Evolutionary conservation across 2,888 invertebrate species (phyloP).

Genomic region (Agrotis puta): DNA sequence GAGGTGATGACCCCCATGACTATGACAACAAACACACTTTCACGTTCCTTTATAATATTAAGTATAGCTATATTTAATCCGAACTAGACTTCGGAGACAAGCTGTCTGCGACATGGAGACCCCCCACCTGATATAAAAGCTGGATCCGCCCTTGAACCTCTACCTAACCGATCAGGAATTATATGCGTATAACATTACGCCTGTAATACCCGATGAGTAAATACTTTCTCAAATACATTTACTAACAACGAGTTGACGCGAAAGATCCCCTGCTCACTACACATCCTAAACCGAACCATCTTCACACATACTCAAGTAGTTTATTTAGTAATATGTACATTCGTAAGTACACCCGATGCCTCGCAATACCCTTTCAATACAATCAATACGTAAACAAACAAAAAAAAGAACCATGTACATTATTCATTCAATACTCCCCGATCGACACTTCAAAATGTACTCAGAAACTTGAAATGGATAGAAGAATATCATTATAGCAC

Average conservation of each 20-base stretch:
- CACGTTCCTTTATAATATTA: too few species aligned
- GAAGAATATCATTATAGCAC: conserved; percentile 41
- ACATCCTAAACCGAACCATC: not conserved
- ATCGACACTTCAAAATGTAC: conserved; percentile 28
- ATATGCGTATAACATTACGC: too few species aligned
- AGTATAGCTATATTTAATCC: too few species aligned
- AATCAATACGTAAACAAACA: conserved; percentile 28
- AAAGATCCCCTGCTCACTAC: not conserved
- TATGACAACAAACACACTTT: too few species aligned
- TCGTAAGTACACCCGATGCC: conserved; percentile 20
- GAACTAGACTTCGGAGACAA: too few species aligned
- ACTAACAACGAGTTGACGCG: not conserved
- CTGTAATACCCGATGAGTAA: too few species aligned
- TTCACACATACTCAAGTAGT: conserved; percentile 10
- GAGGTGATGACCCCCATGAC: too few species aligned
- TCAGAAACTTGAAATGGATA: conserved; percentile 32
- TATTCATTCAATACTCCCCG: conserved; percentile 40
- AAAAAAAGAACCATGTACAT: not conserved
- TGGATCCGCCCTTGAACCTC: too few species aligned
- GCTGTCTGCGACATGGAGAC: too few species aligned
- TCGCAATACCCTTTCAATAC: conserved; percentile 18
- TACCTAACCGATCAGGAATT: too few species aligned
- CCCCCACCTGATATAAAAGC: too few species aligned
- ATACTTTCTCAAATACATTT: not conserved
- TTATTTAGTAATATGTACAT: conserved; percentile 11